Conservation (phyloP, 2,113 vertebrate species). For the Oncorhynchus gorbuscha region DNA sequence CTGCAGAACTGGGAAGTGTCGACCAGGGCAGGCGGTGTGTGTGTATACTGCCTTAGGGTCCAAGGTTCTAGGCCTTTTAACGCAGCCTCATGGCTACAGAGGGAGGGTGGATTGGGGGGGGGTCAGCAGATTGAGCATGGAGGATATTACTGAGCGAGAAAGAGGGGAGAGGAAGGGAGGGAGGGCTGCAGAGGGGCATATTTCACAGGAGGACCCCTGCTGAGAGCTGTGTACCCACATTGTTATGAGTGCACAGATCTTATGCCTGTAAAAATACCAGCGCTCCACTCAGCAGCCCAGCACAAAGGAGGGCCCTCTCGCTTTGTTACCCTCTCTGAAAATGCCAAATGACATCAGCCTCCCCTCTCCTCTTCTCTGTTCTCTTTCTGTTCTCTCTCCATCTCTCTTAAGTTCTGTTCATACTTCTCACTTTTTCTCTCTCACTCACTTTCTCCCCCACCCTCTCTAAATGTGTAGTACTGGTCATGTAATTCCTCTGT, state of each 20-base stretch:
- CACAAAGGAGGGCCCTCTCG: conserved; percentile 71
- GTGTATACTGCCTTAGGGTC: conserved; percentile 51
- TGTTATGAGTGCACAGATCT: conserved; percentile 85
- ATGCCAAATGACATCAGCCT: conserved; percentile 65
- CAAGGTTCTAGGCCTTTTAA: conserved; percentile 87
- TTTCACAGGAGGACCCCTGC: conserved; percentile 85
- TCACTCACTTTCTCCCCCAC: background rate
- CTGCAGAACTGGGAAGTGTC: conserved; percentile 32
- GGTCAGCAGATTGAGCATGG: conserved; percentile 84
- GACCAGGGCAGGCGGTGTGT: conserved; percentile 74
- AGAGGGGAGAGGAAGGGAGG: conserved; percentile 60
- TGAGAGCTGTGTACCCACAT: conserved; percentile 84
- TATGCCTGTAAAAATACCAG: conserved; percentile 88
- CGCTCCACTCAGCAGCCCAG: conserved; percentile 71
- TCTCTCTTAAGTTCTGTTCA: background rate
- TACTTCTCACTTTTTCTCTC: background rate
- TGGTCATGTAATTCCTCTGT: conserved; percentile 63
- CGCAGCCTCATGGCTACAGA: conserved; percentile 78
- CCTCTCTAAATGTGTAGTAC: conserved; percentile 40
- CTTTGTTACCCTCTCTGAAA: conserved; percentile 65
- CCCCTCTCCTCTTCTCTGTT: conserved; percentile 25
- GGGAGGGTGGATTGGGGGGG: conserved; percentile 66
- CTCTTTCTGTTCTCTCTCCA: conserved; percentile 11
- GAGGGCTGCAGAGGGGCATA: conserved; percentile 75
- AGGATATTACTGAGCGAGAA: conserved; percentile 72